phyloP scores from a whole-genome alignment of 2,113 vertebrate genomes.

The Pavo muticus region DNA sequence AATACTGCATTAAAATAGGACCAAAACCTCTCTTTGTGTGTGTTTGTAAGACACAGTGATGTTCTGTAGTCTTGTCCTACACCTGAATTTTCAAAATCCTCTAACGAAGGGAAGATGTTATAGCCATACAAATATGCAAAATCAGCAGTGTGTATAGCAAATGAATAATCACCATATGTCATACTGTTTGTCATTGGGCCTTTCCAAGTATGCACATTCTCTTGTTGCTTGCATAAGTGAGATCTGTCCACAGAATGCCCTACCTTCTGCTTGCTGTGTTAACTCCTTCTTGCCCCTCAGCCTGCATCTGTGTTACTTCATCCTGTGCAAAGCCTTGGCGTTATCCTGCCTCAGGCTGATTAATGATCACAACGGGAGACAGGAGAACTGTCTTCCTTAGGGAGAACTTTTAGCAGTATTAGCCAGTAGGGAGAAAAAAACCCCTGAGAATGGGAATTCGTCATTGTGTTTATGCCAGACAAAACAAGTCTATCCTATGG shows the following conservation, averaged over 20 bases:
- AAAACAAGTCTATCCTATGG: not conserved
- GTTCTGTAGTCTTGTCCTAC: not conserved
- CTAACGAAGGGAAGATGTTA: not conserved
- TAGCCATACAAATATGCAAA: not conserved
- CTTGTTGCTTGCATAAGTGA: conserved; percentile 43
- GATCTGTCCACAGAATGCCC: not conserved
- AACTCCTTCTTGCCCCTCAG: not conserved
- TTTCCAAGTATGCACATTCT: conserved; percentile 43
- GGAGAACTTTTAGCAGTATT: not conserved
- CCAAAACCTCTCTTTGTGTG: not conserved
- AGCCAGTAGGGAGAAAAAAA: not conserved
- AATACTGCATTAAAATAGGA: not conserved
- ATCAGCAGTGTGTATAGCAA: conserved; percentile 31
- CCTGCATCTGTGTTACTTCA: not conserved
- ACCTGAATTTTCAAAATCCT: conserved; percentile 21
- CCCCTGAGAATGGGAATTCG: not conserved
- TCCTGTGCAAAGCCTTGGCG: rapidly evolving
- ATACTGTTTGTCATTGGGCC: conserved; percentile 32
- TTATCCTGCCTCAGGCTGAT: not conserved
- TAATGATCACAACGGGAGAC: not conserved
- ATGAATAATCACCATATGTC: conserved; percentile 36
- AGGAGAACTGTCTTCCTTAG: not conserved
- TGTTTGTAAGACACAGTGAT: not conserved
- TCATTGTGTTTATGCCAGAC: not conserved
- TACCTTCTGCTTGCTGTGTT: conserved; percentile 46